Base-by-base conservation (phyloP, 2,888 invertebrate genomes). In the Tolmerus cingulatus region DNA sequence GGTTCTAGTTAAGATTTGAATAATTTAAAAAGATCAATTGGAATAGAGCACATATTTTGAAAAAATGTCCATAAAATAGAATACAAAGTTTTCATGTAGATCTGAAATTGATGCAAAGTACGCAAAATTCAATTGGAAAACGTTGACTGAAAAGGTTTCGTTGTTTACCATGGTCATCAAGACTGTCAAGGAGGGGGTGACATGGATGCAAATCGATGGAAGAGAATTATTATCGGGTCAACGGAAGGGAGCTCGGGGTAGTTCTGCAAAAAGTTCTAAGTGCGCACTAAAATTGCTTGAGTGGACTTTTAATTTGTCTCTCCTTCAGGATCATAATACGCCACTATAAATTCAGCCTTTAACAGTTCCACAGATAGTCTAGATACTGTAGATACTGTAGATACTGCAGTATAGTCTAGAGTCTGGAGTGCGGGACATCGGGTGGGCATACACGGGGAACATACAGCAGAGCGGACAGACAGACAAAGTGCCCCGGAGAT, bases 261-360 rank as follows among this genome's bases (percentile, higher is more conserved):
- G 2, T 34, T 34, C 34, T 34, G 7, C 37, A 78, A 78, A 78
- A 78, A 14, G 76, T 40, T 78, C 78, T 43, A 78, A 78, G 78
- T 78, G 78, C 23, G 43, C 78, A 78, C 78, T 78, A 78, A 40
- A 78, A 23, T 78, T 43, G 78, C 78, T 78, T 78, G 46, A 78
- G 78, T 78, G 78, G 78, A 78, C 78, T 78, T 78, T 78, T 78
- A 78, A 78, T 78, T 78, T 78, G 78, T 78, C 78, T 37, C 78
- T 78, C 78, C 78, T 78, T 78, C 78, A 78, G 78, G 43, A 40
- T 78, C 78, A 78, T 78, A 78, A 78, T 78, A 78, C 78, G 46
- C 78, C 78, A 40, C 78, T 78, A 78, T 78, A 78, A 78, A 78
- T 78, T 78, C 78, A n/a, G 37, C 40, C 78, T 78, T 78, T 78